A percentile compares a stretch with the other conserved stretches of the same genome.
phyloP scores from a whole-genome alignment of 2,113 vertebrate genomes.

The Ceyx margarethae region DNA sequence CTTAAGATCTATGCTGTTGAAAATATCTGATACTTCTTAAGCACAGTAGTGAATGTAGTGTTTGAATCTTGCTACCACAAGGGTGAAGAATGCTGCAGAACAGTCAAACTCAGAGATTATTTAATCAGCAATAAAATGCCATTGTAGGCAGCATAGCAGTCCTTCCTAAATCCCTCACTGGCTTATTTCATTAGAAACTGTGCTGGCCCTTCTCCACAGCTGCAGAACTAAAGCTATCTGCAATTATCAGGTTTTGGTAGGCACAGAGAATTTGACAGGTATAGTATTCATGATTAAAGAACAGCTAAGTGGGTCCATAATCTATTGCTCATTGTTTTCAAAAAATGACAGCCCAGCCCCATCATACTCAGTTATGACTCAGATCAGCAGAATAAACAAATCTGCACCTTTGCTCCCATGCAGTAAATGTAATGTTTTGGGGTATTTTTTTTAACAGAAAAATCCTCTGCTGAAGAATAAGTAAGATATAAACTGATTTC shows the following conservation, averaged over 20 bases:
- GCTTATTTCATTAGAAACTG: slow-evolving; percentile 71
- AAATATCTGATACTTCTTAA: background rate
- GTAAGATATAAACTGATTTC: background rate
- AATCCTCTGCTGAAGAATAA: background rate
- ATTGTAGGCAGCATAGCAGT: slow-evolving; percentile 47
- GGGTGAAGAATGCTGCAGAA: slow-evolving; percentile 38
- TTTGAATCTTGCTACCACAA: slow-evolving; percentile 41
- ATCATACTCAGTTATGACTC: background rate
- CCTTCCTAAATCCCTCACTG: slow-evolving; percentile 51
- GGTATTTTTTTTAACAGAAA: background rate
- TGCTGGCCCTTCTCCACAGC: slow-evolving; percentile 67
- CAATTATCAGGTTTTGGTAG: slow-evolving; percentile 45
- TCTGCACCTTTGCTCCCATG: background rate
- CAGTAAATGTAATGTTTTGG: background rate
- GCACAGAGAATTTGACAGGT: slow-evolving; percentile 21
- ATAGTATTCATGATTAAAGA: slow-evolving; percentile 48
- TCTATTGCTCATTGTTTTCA: background rate
- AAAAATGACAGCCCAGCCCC: background rate
- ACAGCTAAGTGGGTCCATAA: background rate
- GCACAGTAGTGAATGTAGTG: background rate
- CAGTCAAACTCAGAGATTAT: slow-evolving; percentile 58
- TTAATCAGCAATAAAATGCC: slow-evolving; percentile 64
- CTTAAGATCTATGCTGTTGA: background rate
- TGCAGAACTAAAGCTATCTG: slow-evolving; percentile 54
- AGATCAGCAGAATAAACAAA: slow-evolving; percentile 1